phyloP scores from a whole-genome alignment of 1,140 invertebrate species.

The Hyles vespertilio region DNA sequence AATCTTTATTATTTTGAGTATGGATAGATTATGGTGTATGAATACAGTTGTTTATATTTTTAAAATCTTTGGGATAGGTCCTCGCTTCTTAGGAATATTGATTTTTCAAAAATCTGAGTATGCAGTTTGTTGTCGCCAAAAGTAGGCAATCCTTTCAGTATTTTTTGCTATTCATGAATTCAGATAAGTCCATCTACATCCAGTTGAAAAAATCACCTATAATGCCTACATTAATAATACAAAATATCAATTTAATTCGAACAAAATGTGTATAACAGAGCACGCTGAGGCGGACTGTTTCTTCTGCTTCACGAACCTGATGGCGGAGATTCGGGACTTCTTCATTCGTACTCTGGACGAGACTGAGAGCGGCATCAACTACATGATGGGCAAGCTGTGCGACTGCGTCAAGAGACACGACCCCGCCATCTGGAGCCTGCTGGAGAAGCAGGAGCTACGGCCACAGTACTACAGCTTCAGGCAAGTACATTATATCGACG shows the following conservation, averaged over 20 bases:
- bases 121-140: no score
- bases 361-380: constrained; percentile 91
- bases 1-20: no score
- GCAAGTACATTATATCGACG: constrained; percentile 56
- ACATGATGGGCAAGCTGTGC: constrained; percentile 88
- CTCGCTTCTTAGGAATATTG: no score
- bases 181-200: no score
- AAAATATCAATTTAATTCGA: neutral
- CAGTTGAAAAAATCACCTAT: no score
- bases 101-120: no score
- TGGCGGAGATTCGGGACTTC: constrained; percentile 98
- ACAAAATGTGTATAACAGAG: constrained; percentile 75
- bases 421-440: constrained; percentile 82
- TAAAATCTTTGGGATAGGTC: no score
- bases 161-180: no score
- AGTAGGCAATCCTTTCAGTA: no score
- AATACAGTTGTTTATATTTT: no score
- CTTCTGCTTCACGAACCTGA: constrained; percentile 97
- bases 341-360: constrained; percentile 98
- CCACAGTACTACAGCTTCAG: constrained; percentile 97
- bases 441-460: constrained; percentile 90
- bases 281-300: constrained; percentile 98
- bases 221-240: no score
- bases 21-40: no score
- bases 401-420: constrained; percentile 87